These are phyloP conservation scores for Dasysyrphus albostriatus DNA, from an alignment of 2,888 invertebrate species.

Conservation along the genomic window DNA sequence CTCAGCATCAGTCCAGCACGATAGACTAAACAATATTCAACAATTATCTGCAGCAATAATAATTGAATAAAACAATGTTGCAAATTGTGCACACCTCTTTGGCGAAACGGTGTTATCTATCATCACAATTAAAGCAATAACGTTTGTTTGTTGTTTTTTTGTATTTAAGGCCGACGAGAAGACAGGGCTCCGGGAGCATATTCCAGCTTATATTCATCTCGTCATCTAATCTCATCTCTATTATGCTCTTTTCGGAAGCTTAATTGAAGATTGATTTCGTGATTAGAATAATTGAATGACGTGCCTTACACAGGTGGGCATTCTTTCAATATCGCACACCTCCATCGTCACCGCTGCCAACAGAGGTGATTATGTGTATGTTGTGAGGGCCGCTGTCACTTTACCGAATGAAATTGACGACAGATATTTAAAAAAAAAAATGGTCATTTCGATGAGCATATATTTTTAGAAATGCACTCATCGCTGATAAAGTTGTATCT, in stretches of 20 bases:
- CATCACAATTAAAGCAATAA: conserved; percentile 33
- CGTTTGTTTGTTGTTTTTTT: conserved; percentile 8
- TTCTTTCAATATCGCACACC: not conserved
- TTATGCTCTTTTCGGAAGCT: conserved; percentile 70
- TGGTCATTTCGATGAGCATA: conserved; percentile 9
- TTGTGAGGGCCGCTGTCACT: conserved; percentile 43
- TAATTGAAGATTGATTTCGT: conserved; percentile 71
- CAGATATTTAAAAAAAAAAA: conserved; percentile 14
- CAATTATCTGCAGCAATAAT: not conserved
- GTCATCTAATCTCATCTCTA: conserved; percentile 50
- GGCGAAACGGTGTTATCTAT: conserved; percentile 5
- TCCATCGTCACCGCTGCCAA: not conserved
- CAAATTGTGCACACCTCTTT: conserved; percentile 7
- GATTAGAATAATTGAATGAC: conserved; percentile 70
- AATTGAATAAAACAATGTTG: conserved; percentile 17
- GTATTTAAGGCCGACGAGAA: conserved; percentile 46
- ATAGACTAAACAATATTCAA: not conserved
- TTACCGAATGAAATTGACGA: conserved; percentile 14
- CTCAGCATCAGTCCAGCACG: not conserved
- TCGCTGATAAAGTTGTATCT: conserved; percentile 29
- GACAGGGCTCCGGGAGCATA: conserved; percentile 31
- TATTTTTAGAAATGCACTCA: conserved; percentile 70
- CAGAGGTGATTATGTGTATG: conserved; percentile 24
- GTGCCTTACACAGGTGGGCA: conserved; percentile 59
- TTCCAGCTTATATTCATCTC: conserved; percentile 16